Evolutionary conservation across 2,888 invertebrate genomes (phyloP), one percentile per base, ranked within the genome.

Genomic region (Crematogaster levior): DNA sequence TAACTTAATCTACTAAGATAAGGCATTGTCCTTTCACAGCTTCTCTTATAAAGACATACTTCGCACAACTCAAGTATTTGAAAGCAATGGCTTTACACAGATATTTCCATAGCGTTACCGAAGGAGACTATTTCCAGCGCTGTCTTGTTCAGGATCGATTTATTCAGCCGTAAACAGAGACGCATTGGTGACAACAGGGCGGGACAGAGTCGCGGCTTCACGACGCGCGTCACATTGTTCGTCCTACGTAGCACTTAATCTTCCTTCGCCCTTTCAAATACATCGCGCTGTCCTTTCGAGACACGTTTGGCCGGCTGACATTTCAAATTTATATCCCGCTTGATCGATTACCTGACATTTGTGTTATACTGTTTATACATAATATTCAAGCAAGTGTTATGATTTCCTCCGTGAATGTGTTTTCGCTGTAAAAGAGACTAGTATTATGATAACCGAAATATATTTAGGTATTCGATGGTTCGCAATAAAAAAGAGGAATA

Each of bases 191-290:
- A 90, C 90, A 84, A 84, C 84, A 77, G 70, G 80, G 70, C 84
- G 68, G 86, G 75, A 75, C 51, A 24, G 70, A 53, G 83, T 86
- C 75, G 68, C 79, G 83, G 81, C 80, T 81, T 70, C 51, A 56
- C 84, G 82, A 87, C 87, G 74, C 56, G 75, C 84, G 88, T 89
- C 89, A 84, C 68, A 90, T 90, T 90, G 89, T 90, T 84, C 85
- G 73, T 80, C 65, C 68, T 40, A 51, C 68, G 37, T 81, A 73
- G 61, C 88, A 85, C 89, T 90, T 90, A 90, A 90, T 89, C 90
- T 90, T 89, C 73, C 73, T 82, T 81, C 73, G 46, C 37, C 34
- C 77, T 83, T 80, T 27, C 58, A 84, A 72, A 82, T 80, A 72
- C 82, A 56, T 72, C 12, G 70, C 48, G 60, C 77, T 84, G 82